Base-by-base conservation (phyloP, 2,797 vertebrate species). In the Pitangus sulphuratus region DNA sequence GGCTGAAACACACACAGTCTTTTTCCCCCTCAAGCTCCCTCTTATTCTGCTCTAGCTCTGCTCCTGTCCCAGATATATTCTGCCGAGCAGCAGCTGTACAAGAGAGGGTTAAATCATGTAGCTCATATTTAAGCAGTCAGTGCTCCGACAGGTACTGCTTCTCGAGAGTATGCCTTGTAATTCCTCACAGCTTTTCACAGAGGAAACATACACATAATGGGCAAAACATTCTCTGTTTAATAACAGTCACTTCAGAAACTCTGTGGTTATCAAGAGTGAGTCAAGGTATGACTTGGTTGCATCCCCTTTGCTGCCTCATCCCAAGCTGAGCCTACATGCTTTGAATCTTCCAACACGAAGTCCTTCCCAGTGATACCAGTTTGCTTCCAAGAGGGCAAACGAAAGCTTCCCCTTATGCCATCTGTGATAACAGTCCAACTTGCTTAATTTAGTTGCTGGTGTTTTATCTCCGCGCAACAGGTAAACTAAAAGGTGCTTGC, bases 111-210 rank as follows among this genome's bases (percentile, higher is more conserved):
- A 75, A 75, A 47, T 60, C 53, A 20, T 12, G 26, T 69, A 85
- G 40, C 35, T 70, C 19, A 2, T 57, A n/a, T 31, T 87, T 65
- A 89, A 53, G 30, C 33, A 62, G 47, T 25, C 8, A 12, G 35
- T 1, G 3, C 18, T 31, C 31, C 0, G 0, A 20, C 16, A 15
- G 54, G 21, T 57, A 42, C 51, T 0, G 0, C 39, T 69, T 12
- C 30, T 57, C 26, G 1, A 1, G 20, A 75, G 17, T 1, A 18
- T 7, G 8, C 35, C 44, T 24, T 24, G 28, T 30, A 53, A 66
- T 42, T 51, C 66, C 39, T 61, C 6, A 6, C 45, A 22, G 28
- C 44, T 71, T 82, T 40, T 26, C 61, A 19, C 3, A 12, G 28
- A 44, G 12, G 22, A 86, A 82, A 57, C 25, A 47, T 37, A 26